These are phyloP conservation scores for Copsychus sechellarum DNA, from an alignment of 2,113 vertebrate species.

Conservation along the genomic window DNA sequence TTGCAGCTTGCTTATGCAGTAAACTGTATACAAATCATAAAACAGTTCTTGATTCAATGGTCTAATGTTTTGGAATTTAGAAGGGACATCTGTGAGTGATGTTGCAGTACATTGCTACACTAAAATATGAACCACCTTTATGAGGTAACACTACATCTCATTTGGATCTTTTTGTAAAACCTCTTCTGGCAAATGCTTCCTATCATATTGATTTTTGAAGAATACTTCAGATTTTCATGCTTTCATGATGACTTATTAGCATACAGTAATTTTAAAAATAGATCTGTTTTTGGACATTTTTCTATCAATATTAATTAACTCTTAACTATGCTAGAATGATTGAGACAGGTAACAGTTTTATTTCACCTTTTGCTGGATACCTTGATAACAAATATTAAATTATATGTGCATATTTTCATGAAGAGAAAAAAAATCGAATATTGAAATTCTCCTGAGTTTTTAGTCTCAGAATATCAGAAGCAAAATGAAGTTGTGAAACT, in stretches of 20 bases:
- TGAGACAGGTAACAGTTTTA: neutral
- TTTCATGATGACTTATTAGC: slow-evolving; percentile 32
- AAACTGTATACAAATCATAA: neutral
- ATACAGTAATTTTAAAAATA: neutral
- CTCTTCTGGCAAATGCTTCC: slow-evolving; percentile 17
- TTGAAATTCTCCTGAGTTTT: neutral
- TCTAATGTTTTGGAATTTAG: slow-evolving; percentile 48
- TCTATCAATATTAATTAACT: slow-evolving; percentile 29
- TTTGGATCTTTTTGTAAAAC: slow-evolving; percentile 17
- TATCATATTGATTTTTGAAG: slow-evolving; percentile 43
- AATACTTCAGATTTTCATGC: neutral
- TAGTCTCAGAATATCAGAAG: neutral
- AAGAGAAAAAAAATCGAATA: neutral
- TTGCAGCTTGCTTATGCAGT: neutral
- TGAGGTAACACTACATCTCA: slow-evolving; percentile 1
- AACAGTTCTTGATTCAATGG: neutral
- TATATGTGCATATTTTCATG: neutral
- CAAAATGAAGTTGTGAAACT: neutral
- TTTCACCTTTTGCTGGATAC: neutral
- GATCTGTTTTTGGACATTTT: neutral
- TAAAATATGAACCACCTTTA: slow-evolving; percentile 21
- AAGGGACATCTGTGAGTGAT: neutral
- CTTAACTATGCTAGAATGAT: neutral
- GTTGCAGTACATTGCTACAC: neutral
- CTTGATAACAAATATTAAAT: neutral